Base-by-base conservation (phyloP, 2,888 invertebrate species). In the Alloscopus bannaensis region DNA sequence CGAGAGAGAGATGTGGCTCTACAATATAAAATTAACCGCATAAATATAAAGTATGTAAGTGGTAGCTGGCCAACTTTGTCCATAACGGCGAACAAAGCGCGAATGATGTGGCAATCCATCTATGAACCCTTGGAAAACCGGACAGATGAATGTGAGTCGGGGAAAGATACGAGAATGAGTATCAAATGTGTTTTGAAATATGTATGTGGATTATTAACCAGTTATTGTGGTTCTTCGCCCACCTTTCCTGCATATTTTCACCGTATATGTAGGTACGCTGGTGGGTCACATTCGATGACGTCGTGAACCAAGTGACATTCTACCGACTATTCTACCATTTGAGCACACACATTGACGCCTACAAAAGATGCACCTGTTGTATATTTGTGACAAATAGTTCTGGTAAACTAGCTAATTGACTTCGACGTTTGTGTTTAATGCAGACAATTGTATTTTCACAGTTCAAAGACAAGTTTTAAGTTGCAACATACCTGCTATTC, bases 51-150 rank as follows among this genome's bases (percentile, higher is more conserved):
- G n/a, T 42, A 18, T 16, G 42, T 42, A 42, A 42, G 42, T 42
- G 42, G 42, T 42, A 42, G 42, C 42, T 8, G 36, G 13, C 36
- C 13, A 13, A 36, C 36, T 36, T 36, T 36, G 36, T 8, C 36
- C 13, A 36, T 36, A 13, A 13, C 36, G 13, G 8, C 13, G 36
- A 8, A 36, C 36, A 47, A 47, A 47, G 4, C 47, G 6, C 18
- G 47, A 18, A n/a, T 47, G 47, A n/a, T 36, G 13, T 18, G 18
- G 11, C 47, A 47, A 47, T 47, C 47, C 47, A 47, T 47, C 47
- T 47, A 47, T 47, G 18, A 13, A 47, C 4, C 6, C 36, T 36
- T 6, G 36, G 36, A 36, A 13, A 36, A 36, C 36, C 36, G 13
- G 36, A 36, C 36, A 36, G 13, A 36, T 36, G 36, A 13, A 36